Evolutionary conservation across 2,113 vertebrate species (phyloP).

Genomic region (Periophthalmodon schlosseri): DNA sequence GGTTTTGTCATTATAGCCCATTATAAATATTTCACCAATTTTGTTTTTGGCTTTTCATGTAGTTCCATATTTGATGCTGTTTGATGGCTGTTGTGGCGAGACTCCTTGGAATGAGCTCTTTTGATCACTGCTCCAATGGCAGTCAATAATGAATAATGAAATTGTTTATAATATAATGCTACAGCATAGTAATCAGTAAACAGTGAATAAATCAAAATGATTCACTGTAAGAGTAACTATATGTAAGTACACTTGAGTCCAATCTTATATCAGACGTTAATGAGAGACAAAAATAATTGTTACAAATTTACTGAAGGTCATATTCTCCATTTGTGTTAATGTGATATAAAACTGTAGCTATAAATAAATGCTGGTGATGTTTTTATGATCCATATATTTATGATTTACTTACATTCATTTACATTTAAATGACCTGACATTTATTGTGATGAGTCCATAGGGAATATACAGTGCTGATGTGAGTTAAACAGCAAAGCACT

Average conservation of each 20-base stretch:
- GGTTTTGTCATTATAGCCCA: background rate
- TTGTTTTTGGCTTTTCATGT: background rate
- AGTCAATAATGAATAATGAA: background rate
- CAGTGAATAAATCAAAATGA: too few species aligned
- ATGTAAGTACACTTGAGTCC: background rate
- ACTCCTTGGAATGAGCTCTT: constrained; percentile 26
- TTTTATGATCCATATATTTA: constrained; percentile 3
- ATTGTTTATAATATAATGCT: too few species aligned
- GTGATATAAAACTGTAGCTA: background rate
- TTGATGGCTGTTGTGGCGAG: constrained; percentile 49
- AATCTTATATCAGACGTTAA: background rate
- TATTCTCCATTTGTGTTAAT: background rate
- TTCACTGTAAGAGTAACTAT: too few species aligned
- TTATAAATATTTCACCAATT: background rate
- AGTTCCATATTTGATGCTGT: constrained; percentile 37
- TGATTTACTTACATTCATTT: background rate
- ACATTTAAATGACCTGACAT: constrained; percentile 4
- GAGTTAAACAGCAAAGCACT: background rate
- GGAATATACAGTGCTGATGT: background rate
- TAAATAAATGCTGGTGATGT: background rate
- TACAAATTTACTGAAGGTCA: background rate
- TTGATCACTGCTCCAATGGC: too few species aligned
- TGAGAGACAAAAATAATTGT: background rate
- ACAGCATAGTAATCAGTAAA: too few species aligned
- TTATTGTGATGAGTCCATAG: background rate